Base-by-base conservation (phyloP, 2,113 vertebrate species). In the Machaerirhynchus nigripectus region DNA sequence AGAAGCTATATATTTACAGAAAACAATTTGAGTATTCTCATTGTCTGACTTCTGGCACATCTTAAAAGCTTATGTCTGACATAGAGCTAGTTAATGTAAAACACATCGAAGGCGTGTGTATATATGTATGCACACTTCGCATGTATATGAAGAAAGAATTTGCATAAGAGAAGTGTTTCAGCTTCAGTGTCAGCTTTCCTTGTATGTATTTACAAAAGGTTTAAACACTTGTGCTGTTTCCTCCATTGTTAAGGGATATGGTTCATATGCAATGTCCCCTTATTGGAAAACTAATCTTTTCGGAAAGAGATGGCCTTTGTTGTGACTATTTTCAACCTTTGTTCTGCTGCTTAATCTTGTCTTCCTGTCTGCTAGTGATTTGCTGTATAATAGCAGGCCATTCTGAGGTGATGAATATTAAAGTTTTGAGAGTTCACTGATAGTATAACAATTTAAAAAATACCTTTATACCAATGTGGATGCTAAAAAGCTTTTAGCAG, bases 401-500 rank as follows among this genome's bases (percentile, higher is more conserved):
- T 65, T 27, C 23, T 82, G 60, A 19, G 5, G 13, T 56, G 31
- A n/a, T 47, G 30, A 59, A 33, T 5, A 15, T 28, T 39, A 27
- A 42, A 56, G 28, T 6, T 75, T 65, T 75, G n/a, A 55, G 56
- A 47, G 8, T 78, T 83, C 50, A 46, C 30, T 70, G 50, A 6
- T 15, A 35, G 9, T n/a, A 9, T 40, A 52, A 28, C 9, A 39
- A 52, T 18, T 37, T 39, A 10, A 74, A 79, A 84, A 81, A 35
- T 30, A 75, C 6, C 1, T 3, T 8, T 1, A 47, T 39, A 19
- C 4, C 22, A 55, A 10, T 65, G n/a, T n/a, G n/a, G n/a, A n/a
- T n/a, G n/a, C n/a, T n/a, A n/a, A n/a, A n/a, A n/a, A n/a, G n/a
- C n/a, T n/a, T n/a, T n/a, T n/a, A n/a, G n/a, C n/a, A n/a, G n/a